phyloP scores from a whole-genome alignment of 2,888 invertebrate species.

The Diarsia mendica region DNA sequence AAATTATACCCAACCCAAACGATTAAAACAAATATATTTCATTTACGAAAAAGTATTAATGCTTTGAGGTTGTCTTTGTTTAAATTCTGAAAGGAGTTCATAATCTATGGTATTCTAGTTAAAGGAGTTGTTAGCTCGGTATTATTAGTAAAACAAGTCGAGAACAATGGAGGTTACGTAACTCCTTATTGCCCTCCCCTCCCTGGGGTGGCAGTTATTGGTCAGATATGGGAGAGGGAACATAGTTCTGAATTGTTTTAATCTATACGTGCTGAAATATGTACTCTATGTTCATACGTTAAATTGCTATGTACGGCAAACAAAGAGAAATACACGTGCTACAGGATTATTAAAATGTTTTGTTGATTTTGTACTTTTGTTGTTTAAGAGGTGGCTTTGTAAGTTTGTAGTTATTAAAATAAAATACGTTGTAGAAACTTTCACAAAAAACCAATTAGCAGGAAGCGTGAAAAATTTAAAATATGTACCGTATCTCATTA shows the following conservation, averaged over 20 bases:
- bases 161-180: slow-evolving; percentile 64
- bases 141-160: slow-evolving; percentile 58
- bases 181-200: slow-evolving; percentile 45
- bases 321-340: background rate
- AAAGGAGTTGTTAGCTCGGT: slow-evolving; percentile 55
- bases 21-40: slow-evolving; percentile 37
- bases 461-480: slow-evolving; percentile 11
- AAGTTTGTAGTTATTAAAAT: too few species aligned
- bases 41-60: slow-evolving; percentile 29
- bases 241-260: slow-evolving; percentile 30
- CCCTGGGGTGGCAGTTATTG: slow-evolving; percentile 45
- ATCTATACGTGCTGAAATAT: background rate
- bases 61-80: slow-evolving; percentile 29
- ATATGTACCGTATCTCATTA: slow-evolving; percentile 31
- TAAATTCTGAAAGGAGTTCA: slow-evolving; percentile 31
- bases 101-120: slow-evolving; percentile 50
- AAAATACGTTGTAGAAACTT: background rate
- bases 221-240: slow-evolving; percentile 26
- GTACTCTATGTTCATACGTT: background rate
- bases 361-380: background rate
- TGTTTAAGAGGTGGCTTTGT: background rate
- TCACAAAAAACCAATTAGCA: slow-evolving; percentile 27
- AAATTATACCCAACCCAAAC: slow-evolving; percentile 8
- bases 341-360: background rate
- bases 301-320: slow-evolving; percentile 1